phyloP scores from a whole-genome alignment of 2,797 vertebrate species.

The Serranus cabrilla region DNA sequence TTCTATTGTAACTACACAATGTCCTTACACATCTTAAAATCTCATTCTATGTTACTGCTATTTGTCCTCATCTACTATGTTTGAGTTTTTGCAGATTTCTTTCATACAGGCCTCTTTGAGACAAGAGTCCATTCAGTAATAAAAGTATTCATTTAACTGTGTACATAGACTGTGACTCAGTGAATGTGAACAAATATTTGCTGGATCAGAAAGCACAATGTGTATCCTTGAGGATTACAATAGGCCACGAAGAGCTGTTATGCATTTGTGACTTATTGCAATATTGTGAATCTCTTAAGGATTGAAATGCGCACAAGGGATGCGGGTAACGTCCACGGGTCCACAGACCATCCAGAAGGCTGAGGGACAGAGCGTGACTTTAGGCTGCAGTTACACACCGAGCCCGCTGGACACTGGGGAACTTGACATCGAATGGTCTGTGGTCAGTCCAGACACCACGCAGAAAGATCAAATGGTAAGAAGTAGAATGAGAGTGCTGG shows the following conservation, averaged over 20 bases:
- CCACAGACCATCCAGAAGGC: constrained; percentile 87
- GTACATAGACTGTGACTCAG: not conserved
- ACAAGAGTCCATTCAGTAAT: constrained; percentile 27
- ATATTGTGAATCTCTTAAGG: constrained; percentile 54
- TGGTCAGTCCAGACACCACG: constrained; percentile 88
- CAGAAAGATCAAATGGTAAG: constrained; percentile 90
- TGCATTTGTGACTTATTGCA: constrained; percentile 1
- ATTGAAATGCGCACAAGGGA: constrained; percentile 55
- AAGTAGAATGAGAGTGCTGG: not conserved
- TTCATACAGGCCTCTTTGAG: not conserved
- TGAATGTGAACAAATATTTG: not conserved
- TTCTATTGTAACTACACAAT: too few species aligned
- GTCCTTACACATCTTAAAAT: too few species aligned
- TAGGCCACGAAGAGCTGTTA: not conserved
- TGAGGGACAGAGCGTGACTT: constrained; percentile 84
- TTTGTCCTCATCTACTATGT: constrained; percentile 6
- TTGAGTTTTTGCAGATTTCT: constrained; percentile 13
- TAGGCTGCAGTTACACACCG: constrained; percentile 87
- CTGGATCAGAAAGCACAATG: not conserved
- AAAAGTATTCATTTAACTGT: not conserved
- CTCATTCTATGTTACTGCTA: too few species aligned
- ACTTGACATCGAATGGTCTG: constrained; percentile 92
- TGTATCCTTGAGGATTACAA: constrained; percentile 18
- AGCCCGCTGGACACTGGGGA: constrained; percentile 87
- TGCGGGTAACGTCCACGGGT: constrained; percentile 86